Base-by-base conservation (phyloP, 64 coral and sea anemone genomes). In the Pachyseris speciosa region DNA sequence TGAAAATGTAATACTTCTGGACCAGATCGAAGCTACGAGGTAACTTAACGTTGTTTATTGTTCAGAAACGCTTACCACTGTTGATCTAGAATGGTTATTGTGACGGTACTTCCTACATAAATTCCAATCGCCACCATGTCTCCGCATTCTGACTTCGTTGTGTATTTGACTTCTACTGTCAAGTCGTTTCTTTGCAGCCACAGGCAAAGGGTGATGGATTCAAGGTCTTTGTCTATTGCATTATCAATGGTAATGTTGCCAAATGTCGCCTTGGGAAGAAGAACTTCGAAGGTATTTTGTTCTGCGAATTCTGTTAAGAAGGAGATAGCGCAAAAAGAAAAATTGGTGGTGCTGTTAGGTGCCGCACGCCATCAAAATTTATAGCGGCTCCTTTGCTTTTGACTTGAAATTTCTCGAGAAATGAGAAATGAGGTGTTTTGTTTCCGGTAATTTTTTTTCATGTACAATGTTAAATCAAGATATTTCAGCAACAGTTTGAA, bases 211-310 rank as follows among this genome's bases (percentile, higher is more conserved):
- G 83, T 68, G 26, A 85, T 5, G 26, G 60, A 37, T 30, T 69
- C n/a, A 39, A 85, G 41, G 8, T 67, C 39, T 19, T 67, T 67
- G 30, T 69, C 34, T 5, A 85, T 19, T 12, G 61, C 61, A 28
- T 37, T 31, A 61, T 61, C 26, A n/a, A 85, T 15, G 15, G 63
- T 68, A 5, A 85, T 67, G 37, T 85, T 85, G 27, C 83, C 83
- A 49, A 85, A 67, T 27, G 22, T 16, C 19, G 61, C 13, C 10
- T 2, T 3, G 8, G 83, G 83, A 15, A 85, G 66, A 12, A 67
- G 39, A 20, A 85, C 61, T 85, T 68, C 33, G 20, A 69, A 68
- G 24, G 30, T 51, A 6, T 61, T 15, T 48, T 66, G 2, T 7
- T 69, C 31, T 85, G 0, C 48, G 3, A 41, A 1, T 13, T 41